phyloP scores from a whole-genome alignment of 2,113 vertebrate genomes.

The Rutilus rutilus region DNA sequence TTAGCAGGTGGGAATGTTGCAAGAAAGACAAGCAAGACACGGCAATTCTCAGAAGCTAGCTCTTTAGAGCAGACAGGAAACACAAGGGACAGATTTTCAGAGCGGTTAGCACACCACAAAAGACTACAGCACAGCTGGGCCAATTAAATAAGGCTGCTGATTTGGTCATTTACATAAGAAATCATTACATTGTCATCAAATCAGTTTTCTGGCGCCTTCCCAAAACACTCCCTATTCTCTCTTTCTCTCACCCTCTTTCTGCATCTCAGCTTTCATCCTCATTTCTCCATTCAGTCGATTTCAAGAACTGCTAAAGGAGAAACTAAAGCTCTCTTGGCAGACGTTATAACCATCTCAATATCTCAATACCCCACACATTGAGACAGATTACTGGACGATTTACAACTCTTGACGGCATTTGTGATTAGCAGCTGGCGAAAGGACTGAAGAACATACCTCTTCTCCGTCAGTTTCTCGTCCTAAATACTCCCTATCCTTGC shows the following conservation, averaged over 20 bases:
- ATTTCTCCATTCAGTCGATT: constrained; percentile 46
- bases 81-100: constrained; percentile 44
- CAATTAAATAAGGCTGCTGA: constrained; percentile 61
- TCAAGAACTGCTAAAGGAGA: constrained; percentile 53
- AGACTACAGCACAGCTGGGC: constrained; percentile 55
- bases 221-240: constrained; percentile 21
- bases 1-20: constrained; percentile 40
- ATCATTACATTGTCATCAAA: constrained; percentile 45
- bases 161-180: constrained; percentile 49
- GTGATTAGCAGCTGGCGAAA: constrained; percentile 56
- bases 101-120: constrained; percentile 35
- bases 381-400: constrained; percentile 52
- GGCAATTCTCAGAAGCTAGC: constrained; percentile 26
- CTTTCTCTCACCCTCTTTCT: constrained; percentile 14
- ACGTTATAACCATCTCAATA: constrained; percentile 6
- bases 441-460: constrained; percentile 40
- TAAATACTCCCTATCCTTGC: not conserved
- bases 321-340: constrained; percentile 55
- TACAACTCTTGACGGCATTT: constrained; percentile 47
- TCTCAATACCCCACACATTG: constrained; percentile 37
- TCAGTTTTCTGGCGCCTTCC: constrained; percentile 55
- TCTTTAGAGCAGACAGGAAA: constrained; percentile 44
- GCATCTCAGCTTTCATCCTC: not conserved
- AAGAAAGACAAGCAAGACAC: constrained; percentile 7
- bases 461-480: not conserved